Evolutionary conservation across 2,888 invertebrate genomes (phyloP), one percentile per base, ranked within the genome.

Genomic region (Digitonthophagus gazella): DNA sequence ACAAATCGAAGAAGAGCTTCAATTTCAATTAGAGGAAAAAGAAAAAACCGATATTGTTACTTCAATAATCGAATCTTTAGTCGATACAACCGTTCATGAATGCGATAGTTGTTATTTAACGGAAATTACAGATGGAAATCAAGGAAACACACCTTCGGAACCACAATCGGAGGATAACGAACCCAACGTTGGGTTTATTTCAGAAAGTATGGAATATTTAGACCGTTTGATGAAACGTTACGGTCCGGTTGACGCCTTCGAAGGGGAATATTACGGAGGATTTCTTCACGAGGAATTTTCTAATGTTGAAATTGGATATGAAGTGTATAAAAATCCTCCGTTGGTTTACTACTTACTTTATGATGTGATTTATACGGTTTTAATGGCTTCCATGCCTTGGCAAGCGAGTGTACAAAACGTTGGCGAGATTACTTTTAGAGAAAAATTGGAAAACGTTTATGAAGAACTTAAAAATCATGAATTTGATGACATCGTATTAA

Each of bases 371-470:
- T 57, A 79, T 4, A 76, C 75, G n/a, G 77, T 81, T 15, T 66
- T 81, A 20, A 75, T 74, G 5, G 77, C 76, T 1, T 69, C 75
- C 3, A 67, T 81, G 58, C 78, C 80, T 1, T 82, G 82, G 81
- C 76, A 79, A 63, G 75, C 76, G 0, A 72, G 74, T 57, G 76
- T 76, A 5, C 74, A 78, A 67, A 74, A 75, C 20, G 71, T 76
- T 3, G 76, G 76, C 57, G 78, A 78, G 22, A 67, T 74, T 64
- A 80, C 78, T 69, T 77, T 81, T 67, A 72, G 77, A 11, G 78
- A 82, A 67, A 69, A 71, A 19, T 70, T 81, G 0, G 78, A 78
- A 22, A 66, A 75, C 16, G 75, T 81, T 64, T 81, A 76, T 71
- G 75, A 77, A 16, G 71, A 72, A 3, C 74, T 76, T 16, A 75